Evolutionary conservation across 1,140 invertebrate species (phyloP).

Genomic region (Nymphalis io): DNA sequence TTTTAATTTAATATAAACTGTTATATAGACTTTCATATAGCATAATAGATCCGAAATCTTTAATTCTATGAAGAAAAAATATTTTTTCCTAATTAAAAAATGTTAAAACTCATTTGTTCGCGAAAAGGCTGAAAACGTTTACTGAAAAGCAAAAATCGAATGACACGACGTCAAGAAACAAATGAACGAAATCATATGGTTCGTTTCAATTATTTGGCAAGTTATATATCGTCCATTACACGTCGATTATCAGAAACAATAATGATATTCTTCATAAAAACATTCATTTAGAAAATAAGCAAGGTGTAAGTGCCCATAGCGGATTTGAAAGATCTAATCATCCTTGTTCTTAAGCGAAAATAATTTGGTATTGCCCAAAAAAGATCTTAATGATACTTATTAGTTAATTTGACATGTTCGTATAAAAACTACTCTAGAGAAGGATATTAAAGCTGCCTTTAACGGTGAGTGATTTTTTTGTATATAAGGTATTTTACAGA

Average conservation of each 20-base stretch:
- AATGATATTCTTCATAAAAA: conserved; percentile 51
- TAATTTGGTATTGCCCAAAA: conserved; percentile 51
- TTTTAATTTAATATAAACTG: no score
- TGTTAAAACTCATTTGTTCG: background rate
- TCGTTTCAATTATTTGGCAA: conserved; percentile 70
- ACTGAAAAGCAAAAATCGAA: conserved; percentile 61
- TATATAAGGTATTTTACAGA: background rate
- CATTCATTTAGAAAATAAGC: conserved; percentile 60
- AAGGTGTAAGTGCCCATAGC: conserved; percentile 45
- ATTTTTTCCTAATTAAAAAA: no score
- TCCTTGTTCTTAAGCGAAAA: conserved; percentile 54
- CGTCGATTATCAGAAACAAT: conserved; percentile 50
- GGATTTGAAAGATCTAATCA: conserved; percentile 49
- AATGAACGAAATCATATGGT: conserved; percentile 77
- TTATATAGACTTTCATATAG: no score
- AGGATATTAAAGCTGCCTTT: background rate
- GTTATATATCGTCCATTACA: conserved; percentile 60
- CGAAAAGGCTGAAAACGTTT: conserved; percentile 7
- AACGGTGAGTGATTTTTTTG: background rate
- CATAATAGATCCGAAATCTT: no score
- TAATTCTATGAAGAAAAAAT: no score
- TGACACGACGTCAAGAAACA: conserved; percentile 66
- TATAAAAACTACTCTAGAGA: background rate
- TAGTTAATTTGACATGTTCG: background rate
- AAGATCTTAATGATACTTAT: conserved; percentile 7